Percentiles rank a stretch among this genome's conserved stretches.
Evolutionary conservation across 2,888 invertebrate species (phyloP).

Genomic region (Prostheceraeus crozeri): DNA sequence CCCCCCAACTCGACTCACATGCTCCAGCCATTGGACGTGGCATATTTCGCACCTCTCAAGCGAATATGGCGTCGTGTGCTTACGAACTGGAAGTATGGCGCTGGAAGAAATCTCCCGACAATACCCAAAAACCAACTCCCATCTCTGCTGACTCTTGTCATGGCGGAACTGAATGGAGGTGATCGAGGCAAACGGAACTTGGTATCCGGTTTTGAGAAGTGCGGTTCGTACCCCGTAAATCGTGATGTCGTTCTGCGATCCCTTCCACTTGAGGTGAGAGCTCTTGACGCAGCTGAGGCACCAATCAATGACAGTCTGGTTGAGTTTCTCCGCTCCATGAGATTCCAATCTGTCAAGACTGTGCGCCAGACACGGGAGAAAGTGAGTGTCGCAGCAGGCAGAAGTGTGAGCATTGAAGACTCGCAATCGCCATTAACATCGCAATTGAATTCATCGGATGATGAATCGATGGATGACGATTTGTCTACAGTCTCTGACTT

Average conservation of each 20-base stretch:
- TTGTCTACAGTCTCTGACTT: too few species aligned
- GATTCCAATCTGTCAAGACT: too few species aligned
- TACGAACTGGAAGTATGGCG: neutral
- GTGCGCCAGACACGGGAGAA: too few species aligned
- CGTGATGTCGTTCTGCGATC: neutral
- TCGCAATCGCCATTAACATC: too few species aligned
- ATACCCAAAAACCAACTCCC: neutral
- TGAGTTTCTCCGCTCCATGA: too few species aligned
- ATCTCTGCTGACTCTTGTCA: neutral
- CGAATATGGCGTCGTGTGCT: constrained; percentile 38
- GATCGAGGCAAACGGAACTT: neutral
- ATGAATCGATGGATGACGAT: too few species aligned
- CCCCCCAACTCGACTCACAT: constrained; percentile 42
- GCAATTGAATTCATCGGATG: too few species aligned
- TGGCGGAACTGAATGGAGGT: neutral
- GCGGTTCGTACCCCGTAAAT: neutral
- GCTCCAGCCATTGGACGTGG: constrained; percentile 42
- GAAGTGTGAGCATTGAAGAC: too few species aligned
- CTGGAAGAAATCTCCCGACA: neutral
- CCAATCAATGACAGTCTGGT: too few species aligned
- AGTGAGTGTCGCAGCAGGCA: too few species aligned
- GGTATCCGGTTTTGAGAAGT: constrained; percentile 5
- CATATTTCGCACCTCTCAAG: constrained; percentile 41
- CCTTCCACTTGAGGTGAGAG: constrained; percentile 5
- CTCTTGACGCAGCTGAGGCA: too few species aligned